Percentiles rank a stretch among this genome's conserved stretches.
Evolutionary conservation across 1,140 invertebrate species (phyloP).

Genomic region (Meteorus sp.): DNA sequence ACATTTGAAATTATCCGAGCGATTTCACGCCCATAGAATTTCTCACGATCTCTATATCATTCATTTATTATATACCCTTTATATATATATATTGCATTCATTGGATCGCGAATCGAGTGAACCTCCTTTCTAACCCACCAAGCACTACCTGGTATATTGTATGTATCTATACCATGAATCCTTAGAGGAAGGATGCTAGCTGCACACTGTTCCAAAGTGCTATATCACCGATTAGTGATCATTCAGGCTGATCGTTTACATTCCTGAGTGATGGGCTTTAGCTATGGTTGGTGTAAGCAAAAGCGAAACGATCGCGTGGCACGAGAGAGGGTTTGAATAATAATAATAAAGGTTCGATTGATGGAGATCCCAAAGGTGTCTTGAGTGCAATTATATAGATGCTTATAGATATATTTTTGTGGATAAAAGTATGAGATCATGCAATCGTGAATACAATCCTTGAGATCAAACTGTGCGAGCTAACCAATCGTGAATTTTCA

Average conservation of each 20-base stretch:
- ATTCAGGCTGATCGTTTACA: background rate
- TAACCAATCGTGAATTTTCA: background rate
- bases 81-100: too few species aligned
- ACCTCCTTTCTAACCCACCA: slow-evolving; percentile 18
- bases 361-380: slow-evolving; percentile 6
- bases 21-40: slow-evolving; percentile 1
- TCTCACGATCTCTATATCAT: slow-evolving; percentile 24
- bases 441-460: too few species aligned
- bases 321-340: slow-evolving; percentile 24
- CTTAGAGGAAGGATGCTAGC: slow-evolving; percentile 1
- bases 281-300: background rate
- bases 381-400: background rate
- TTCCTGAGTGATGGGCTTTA: background rate
- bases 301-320: slow-evolving; percentile 21
- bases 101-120: background rate
- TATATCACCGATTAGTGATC: slow-evolving; percentile 17
- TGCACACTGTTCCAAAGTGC: background rate
- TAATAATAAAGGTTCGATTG: slow-evolving; percentile 19
- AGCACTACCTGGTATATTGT: too few species aligned
- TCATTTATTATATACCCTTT: background rate
- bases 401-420: background rate
- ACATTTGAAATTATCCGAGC: background rate
- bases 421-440: background rate
- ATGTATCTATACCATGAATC: slow-evolving; percentile 17
- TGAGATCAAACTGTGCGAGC: too few species aligned